Evolutionary conservation across 2,113 vertebrate genomes (phyloP).

Genomic region (Corythornis madagascariensis): DNA sequence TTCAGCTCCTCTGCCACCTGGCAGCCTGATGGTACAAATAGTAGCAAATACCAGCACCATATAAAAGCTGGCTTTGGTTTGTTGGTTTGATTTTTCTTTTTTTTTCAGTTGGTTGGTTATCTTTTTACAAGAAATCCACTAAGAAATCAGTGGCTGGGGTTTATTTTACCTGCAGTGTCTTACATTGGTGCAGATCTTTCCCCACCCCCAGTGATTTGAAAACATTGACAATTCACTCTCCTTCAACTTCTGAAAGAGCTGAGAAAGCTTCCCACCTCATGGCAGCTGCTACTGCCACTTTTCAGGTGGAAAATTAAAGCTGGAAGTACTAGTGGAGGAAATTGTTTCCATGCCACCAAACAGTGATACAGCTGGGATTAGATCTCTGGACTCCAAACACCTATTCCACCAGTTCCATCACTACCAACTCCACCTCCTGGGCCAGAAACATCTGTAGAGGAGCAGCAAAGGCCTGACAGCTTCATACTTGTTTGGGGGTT

Average conservation of each 20-base stretch:
- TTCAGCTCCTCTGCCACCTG: background rate
- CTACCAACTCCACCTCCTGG: background rate
- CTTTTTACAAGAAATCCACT: background rate
- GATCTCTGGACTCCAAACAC: background rate
- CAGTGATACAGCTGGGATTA: background rate
- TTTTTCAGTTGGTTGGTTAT: background rate
- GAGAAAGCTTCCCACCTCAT: background rate
- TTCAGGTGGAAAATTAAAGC: conserved; percentile 20
- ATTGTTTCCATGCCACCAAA: background rate
- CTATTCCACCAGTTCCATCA: background rate
- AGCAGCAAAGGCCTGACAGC: background rate
- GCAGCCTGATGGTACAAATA: background rate
- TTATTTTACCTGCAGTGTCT: background rate
- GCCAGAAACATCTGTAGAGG: background rate
- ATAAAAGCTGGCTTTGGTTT: background rate
- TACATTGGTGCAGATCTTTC: background rate
- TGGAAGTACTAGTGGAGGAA: background rate
- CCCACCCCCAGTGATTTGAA: background rate
- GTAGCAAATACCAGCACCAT: background rate
- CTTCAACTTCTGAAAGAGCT: background rate
- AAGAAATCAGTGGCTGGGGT: background rate
- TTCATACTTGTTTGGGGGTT: background rate
- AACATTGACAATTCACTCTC: background rate
- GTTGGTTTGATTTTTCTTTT: no score
- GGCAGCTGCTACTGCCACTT: background rate